These are phyloP conservation scores for Nycticorax nycticorax DNA, from an alignment of 2,113 vertebrate species.

Conservation along the genomic window DNA sequence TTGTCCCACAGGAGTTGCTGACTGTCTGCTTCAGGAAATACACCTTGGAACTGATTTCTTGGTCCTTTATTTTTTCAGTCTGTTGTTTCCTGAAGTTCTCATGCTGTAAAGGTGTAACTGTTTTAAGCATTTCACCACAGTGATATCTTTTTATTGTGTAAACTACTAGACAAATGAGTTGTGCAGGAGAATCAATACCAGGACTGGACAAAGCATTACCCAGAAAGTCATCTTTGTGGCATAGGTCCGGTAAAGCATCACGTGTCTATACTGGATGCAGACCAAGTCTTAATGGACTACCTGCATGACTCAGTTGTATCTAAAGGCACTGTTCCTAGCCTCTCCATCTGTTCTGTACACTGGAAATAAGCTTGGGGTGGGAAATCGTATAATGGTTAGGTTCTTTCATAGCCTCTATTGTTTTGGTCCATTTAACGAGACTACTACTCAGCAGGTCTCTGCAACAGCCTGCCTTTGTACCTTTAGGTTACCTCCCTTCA, in stretches of 20 bases:
- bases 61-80: slow-evolving; percentile 80
- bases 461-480: neutral
- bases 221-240: neutral
- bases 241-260: neutral
- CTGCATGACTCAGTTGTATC: neutral
- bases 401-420: neutral
- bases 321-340: neutral
- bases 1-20: slow-evolving; percentile 91
- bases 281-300: slow-evolving; percentile 38
- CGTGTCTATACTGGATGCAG: neutral
- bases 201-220: neutral
- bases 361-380: neutral
- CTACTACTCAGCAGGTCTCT: neutral
- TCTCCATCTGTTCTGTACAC: neutral
- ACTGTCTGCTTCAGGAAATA: slow-evolving; percentile 95
- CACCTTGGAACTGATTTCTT: slow-evolving; percentile 77
- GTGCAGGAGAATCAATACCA: neutral
- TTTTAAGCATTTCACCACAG: neutral
- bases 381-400: neutral
- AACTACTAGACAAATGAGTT: neutral
- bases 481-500: neutral
- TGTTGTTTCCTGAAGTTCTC: slow-evolving; percentile 91
- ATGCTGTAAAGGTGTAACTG: slow-evolving; percentile 74
- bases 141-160: neutral
- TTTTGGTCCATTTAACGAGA: neutral